phyloP scores from a whole-genome alignment of 2,113 vertebrate genomes.

The Corydoras maculifer region DNA sequence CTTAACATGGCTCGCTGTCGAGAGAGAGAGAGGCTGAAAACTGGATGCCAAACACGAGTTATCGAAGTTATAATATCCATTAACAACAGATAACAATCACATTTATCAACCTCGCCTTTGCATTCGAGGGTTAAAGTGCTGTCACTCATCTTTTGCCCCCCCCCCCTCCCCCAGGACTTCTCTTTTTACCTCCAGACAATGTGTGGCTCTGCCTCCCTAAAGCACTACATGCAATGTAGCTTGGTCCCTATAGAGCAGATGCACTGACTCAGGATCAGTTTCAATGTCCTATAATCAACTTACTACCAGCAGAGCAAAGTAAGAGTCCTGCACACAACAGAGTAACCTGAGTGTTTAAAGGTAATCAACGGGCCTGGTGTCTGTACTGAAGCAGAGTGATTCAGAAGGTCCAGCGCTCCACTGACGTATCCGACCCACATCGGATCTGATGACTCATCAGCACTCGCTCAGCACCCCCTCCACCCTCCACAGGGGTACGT shows the following conservation, averaged over 20 bases:
- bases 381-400: constrained; percentile 2
- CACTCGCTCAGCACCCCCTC: background rate
- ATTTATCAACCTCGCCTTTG: too few species aligned
- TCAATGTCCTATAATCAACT: too few species aligned
- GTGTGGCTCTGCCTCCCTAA: constrained; percentile 1
- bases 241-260: too few species aligned
- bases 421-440: background rate
- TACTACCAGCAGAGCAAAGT: too few species aligned
- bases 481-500: constrained; percentile 4
- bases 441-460: constrained; percentile 3
- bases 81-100: too few species aligned
- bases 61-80: too few species aligned
- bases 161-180: background rate
- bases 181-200: constrained; percentile 29
- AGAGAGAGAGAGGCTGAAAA: background rate
- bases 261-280: too few species aligned
- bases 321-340: too few species aligned
- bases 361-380: background rate
- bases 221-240: too few species aligned
- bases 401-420: constrained; percentile 30
- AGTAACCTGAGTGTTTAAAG: constrained; percentile 1
- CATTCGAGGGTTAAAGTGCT: background rate
- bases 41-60: too few species aligned
- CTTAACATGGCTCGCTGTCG: background rate
- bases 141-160: constrained; percentile 16